These are phyloP conservation scores for Gymnothorax reevesii DNA, from an alignment of 2,797 vertebrate genomes.

Conservation along the genomic window DNA sequence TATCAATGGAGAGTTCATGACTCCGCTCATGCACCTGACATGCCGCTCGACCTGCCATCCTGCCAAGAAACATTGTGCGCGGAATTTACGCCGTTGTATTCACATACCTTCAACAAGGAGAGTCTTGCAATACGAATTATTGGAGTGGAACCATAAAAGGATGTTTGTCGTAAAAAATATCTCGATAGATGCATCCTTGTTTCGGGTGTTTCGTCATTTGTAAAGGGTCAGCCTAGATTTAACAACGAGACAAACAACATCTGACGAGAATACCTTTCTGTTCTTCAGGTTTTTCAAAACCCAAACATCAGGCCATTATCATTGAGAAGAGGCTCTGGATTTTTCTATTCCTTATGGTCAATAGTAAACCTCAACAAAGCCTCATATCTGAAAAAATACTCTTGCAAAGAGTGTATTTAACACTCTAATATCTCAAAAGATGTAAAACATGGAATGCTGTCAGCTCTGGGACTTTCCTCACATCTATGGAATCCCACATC, in stretches of 20 bases:
- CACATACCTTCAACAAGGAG: slow-evolving; percentile 48
- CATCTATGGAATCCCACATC: slow-evolving; percentile 20
- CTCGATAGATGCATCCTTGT: slow-evolving; percentile 94
- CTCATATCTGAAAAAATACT: background rate
- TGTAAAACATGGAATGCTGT: background rate
- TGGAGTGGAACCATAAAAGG: slow-evolving; percentile 90
- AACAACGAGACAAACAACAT: slow-evolving; percentile 56
- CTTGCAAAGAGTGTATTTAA: background rate
- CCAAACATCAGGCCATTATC: slow-evolving; percentile 22
- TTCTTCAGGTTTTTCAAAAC: slow-evolving; percentile 42
- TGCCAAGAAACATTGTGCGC: background rate
- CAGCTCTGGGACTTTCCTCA: background rate
- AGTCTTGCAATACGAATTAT: slow-evolving; percentile 92
- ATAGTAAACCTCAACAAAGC: background rate
- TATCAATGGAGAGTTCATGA: slow-evolving; percentile 9
- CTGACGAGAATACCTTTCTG: slow-evolving; percentile 32
- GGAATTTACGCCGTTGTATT: background rate
- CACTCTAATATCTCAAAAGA: background rate
- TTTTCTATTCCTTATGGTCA: background rate
- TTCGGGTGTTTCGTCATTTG: slow-evolving; percentile 96
- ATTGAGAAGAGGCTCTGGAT: background rate
- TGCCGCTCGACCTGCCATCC: background rate
- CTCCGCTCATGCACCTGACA: background rate
- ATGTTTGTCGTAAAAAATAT: slow-evolving; percentile 96
- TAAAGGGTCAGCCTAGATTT: slow-evolving; percentile 96